phyloP scores from a whole-genome alignment of 2,888 invertebrate species.

The Neoscelio sp. region DNA sequence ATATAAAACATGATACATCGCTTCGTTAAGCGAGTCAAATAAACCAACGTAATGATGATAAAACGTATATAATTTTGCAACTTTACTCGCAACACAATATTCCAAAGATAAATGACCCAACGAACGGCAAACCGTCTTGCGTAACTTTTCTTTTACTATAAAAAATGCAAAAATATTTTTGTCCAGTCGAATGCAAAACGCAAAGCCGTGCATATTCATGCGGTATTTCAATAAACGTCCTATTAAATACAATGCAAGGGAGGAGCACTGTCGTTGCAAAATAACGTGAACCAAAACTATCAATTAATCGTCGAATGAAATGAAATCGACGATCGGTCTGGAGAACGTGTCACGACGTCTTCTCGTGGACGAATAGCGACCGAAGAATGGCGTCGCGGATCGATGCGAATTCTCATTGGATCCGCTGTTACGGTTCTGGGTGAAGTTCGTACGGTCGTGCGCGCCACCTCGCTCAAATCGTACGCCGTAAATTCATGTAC shows the following conservation, averaged over 20 bases:
- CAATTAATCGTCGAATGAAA: conserved; percentile 26
- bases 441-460: conserved; percentile 53
- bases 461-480: conserved; percentile 13
- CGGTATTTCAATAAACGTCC: neutral
- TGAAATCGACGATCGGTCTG: conserved; percentile 9
- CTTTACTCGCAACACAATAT: neutral
- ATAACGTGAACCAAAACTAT: conserved; percentile 16
- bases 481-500: conserved; percentile 22
- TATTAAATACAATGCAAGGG: conserved; percentile 8
- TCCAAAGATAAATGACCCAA: conserved; percentile 19
- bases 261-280: conserved; percentile 21
- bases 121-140: neutral
- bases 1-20: conserved; percentile 9
- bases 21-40: conserved; percentile 1
- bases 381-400: conserved; percentile 48
- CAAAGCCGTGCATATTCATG: neutral
- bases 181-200: neutral
- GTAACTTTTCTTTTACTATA: neutral
- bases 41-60: no score
- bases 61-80: conserved; percentile 15
- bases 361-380: conserved; percentile 27
- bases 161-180: neutral
- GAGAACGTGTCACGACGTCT: conserved; percentile 26
- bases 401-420: conserved; percentile 48
- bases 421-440: conserved; percentile 19